Base-by-base conservation (phyloP, 1,140 invertebrate genomes). In the Tetragonula clypearis region DNA sequence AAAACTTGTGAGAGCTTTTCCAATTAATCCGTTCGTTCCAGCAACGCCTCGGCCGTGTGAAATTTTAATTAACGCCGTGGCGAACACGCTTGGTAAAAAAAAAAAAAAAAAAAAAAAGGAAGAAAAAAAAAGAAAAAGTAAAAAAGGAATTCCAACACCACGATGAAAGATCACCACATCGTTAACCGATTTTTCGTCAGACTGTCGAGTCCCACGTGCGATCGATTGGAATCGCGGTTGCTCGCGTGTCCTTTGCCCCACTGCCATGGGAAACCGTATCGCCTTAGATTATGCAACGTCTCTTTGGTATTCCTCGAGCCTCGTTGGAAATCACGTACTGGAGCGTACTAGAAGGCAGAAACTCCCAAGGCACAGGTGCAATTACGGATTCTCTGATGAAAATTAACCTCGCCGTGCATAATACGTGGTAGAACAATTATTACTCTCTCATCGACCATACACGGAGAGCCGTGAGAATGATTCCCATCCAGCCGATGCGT, bases 401-500 rank as follows among this genome's bases (percentile, higher is more conserved):
- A 84, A 78, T 78, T 78, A 84, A 21, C 58, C 15, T 2, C 2
- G 49, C 30, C 19, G n/a, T 19, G 12, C 26, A 21, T 66, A 49
- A 17, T 21, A 12, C 9, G 14, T 4, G n/a, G 21, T 19, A 14
- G 26, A 60, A 62, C 6, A 71, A 84, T 84, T 53, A 53, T 53
- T 21, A 35, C 71, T 71, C n/a, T 78, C n/a, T n/a, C 75, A 55
- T 76, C 81, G 60, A 17, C 3, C 17, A 26, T 23, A 15, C 19
- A 62, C 21, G 49, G 60, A 49, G 53, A 58, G 8, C 55, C 66
- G 82, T 84, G 82, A 78, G 82, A 84, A 84, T 30, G 14, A n/a
- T 79, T 65, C 66, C 35, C 23, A 15, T 21, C 26, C 0, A 21
- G 17, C 26, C 11, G 66, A 68, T 8, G 66, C 26, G 1, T 17